These are phyloP conservation scores for Calameuta filiformis DNA, from an alignment of 2,888 invertebrate genomes.

Conservation along the genomic window DNA sequence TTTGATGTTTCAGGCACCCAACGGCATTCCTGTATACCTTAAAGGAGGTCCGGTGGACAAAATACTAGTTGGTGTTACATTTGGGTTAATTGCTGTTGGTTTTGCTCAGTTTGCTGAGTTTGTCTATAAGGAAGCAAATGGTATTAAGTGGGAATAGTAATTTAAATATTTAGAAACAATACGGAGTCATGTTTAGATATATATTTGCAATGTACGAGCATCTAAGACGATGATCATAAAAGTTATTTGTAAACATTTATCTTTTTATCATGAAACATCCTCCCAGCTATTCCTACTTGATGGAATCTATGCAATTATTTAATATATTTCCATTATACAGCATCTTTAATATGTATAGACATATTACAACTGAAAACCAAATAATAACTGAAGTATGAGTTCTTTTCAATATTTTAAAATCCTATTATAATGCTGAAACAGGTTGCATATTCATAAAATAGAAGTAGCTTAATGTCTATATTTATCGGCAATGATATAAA, in stretches of 20 bases:
- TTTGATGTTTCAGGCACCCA: slow-evolving; percentile 44
- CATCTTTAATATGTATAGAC: neutral
- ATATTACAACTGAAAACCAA: neutral
- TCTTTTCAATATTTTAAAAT: neutral
- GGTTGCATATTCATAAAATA: neutral
- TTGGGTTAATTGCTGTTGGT: slow-evolving; percentile 65
- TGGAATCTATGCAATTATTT: neutral
- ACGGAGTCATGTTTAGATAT: neutral
- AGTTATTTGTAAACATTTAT: neutral
- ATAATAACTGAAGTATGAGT: neutral
- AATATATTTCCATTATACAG: neutral
- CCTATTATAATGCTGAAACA: neutral
- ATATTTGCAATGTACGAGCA: neutral
- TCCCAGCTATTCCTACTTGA: neutral
- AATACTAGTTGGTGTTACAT: slow-evolving; percentile 63
- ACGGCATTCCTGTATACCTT: slow-evolving; percentile 33
- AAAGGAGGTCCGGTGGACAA: slow-evolving; percentile 39
- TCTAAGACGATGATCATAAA: neutral
- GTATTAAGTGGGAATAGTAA: neutral
- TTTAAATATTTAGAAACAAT: neutral
- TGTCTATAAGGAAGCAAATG: neutral
- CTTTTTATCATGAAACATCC: neutral
- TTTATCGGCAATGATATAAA: neutral
- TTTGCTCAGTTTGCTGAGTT: slow-evolving; percentile 46
- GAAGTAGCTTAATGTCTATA: neutral